These are phyloP conservation scores for Euphydryas editha DNA, from an alignment of 2,888 invertebrate species.

Conservation along the genomic window DNA sequence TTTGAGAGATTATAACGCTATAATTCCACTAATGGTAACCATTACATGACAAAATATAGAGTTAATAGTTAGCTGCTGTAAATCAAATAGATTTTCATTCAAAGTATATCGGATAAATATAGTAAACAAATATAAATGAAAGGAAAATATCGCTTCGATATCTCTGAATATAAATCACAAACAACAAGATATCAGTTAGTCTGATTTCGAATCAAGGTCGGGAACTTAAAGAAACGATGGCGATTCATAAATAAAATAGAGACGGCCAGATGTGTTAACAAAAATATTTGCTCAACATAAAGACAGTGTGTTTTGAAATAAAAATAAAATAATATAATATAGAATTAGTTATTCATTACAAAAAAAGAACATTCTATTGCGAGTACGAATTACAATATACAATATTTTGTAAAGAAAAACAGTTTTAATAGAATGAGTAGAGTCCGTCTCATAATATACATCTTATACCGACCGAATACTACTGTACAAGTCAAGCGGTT, in stretches of 20 bases:
- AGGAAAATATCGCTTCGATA: constrained; percentile 29
- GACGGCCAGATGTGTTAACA: constrained; percentile 55
- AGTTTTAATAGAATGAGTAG: constrained; percentile 29
- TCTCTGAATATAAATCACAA: constrained; percentile 46
- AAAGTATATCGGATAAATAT: constrained; percentile 9
- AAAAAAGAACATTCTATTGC: background rate
- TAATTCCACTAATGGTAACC: background rate
- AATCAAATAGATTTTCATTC: constrained; percentile 11
- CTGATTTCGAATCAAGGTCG: constrained; percentile 56
- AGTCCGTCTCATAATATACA: constrained; percentile 25
- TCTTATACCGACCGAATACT: constrained; percentile 54
- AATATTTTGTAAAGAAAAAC: constrained; percentile 9
- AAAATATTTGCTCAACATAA: constrained; percentile 49
- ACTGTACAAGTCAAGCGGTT: constrained; percentile 45
- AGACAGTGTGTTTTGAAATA: constrained; percentile 56
- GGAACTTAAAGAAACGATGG: constrained; percentile 50
- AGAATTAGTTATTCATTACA: background rate
- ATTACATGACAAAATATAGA: background rate
- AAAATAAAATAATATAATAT: constrained; percentile 52
- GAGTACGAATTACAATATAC: background rate
- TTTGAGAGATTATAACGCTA: background rate
- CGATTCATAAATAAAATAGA: constrained; percentile 63
- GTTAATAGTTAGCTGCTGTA: background rate
- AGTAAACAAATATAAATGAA: constrained; percentile 8
- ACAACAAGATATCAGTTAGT: constrained; percentile 48